Percentiles rank a stretch among this genome's conserved stretches.
These are phyloP conservation scores for Menidia beryllina DNA, from an alignment of 2,113 vertebrate genomes.

Conservation along the genomic window DNA sequence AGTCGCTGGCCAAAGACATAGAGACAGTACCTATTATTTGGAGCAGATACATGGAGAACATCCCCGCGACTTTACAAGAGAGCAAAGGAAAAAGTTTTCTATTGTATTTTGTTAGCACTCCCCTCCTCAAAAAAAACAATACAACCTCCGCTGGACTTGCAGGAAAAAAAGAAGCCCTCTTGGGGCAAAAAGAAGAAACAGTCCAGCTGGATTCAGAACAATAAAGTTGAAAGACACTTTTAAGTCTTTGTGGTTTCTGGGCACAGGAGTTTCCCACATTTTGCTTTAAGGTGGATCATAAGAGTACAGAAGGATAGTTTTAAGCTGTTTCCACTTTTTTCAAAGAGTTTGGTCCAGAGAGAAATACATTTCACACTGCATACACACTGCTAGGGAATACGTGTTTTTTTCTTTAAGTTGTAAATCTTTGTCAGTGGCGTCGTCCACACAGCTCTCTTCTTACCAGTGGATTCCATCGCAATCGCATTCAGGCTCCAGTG, in stretches of 20 bases:
- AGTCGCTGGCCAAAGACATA: background rate
- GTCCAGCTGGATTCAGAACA: slow-evolving; percentile 32
- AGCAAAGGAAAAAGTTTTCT: slow-evolving; percentile 12
- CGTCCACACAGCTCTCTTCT: background rate
- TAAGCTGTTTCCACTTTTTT: slow-evolving; percentile 24
- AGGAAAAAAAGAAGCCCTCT: slow-evolving; percentile 25
- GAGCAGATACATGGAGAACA: slow-evolving; percentile 12
- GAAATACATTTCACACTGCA: background rate
- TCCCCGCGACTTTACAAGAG: slow-evolving; percentile 6
- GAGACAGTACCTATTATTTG: background rate
- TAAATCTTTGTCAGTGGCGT: background rate
- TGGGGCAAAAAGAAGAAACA: slow-evolving; percentile 11
- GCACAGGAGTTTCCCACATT: slow-evolving; percentile 30
- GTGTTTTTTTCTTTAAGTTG: slow-evolving; percentile 9
- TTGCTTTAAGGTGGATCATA: slow-evolving; percentile 7
- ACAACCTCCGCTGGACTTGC: slow-evolving; percentile 14
- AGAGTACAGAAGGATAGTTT: slow-evolving; percentile 14
- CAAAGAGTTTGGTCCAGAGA: slow-evolving; percentile 11
- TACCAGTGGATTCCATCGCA: slow-evolving; percentile 4
- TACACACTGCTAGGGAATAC: background rate
- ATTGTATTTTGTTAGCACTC: slow-evolving; percentile 23
- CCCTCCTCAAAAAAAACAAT: slow-evolving; percentile 9
- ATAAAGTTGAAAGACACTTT: slow-evolving; percentile 62
- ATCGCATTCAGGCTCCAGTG: background rate
- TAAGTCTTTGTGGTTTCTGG: slow-evolving; percentile 54